A percentile compares a stretch with the other conserved stretches of the same genome.
Evolutionary conservation across 2,888 invertebrate species (phyloP).

Genomic region (Ctena decussata): DNA sequence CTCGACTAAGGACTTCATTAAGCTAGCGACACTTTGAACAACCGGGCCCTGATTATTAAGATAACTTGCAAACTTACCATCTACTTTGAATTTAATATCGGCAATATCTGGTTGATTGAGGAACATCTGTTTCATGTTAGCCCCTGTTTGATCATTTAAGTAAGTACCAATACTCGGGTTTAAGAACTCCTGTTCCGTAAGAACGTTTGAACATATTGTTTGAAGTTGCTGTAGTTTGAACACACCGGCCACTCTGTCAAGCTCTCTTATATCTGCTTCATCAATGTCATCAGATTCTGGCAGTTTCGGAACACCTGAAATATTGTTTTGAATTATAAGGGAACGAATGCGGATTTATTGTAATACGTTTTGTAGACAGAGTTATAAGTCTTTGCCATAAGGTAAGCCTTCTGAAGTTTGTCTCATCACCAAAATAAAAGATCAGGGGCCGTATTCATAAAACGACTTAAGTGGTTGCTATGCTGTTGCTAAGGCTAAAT

Average conservation of each 20-base stretch:
- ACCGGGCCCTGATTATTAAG: too few relatives aligned
- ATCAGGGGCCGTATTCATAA: too few relatives aligned
- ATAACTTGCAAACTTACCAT: conserved; percentile 71
- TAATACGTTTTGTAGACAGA: too few relatives aligned
- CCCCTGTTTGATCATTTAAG: conserved; percentile 82
- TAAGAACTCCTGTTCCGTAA: conserved; percentile 82
- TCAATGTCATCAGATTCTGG: conserved; percentile 67
- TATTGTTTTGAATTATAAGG: too few relatives aligned
- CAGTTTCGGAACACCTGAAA: conserved; percentile 81
- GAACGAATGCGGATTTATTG: too few relatives aligned
- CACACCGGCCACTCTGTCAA: conserved; percentile 73
- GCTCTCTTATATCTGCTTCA: conserved; percentile 71
- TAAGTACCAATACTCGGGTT: conserved; percentile 85
- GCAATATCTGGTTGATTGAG: conserved; percentile 77
- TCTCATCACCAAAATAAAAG: too few relatives aligned
- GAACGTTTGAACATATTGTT: conserved; percentile 81
- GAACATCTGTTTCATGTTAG: conserved; percentile 79
- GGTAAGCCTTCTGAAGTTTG: too few relatives aligned
- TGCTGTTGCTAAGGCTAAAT: too few relatives aligned
- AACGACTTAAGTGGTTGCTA: too few relatives aligned
- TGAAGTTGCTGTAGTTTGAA: conserved; percentile 79
- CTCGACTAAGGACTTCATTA: too few relatives aligned
- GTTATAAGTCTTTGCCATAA: too few relatives aligned
- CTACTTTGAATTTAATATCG: conserved; percentile 81
- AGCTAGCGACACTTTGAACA: too few relatives aligned